A percentile compares a stretch with the other conserved stretches of the same genome.
Evolutionary conservation across 2,888 invertebrate genomes (phyloP).

Genomic region (Thyatira batis): DNA sequence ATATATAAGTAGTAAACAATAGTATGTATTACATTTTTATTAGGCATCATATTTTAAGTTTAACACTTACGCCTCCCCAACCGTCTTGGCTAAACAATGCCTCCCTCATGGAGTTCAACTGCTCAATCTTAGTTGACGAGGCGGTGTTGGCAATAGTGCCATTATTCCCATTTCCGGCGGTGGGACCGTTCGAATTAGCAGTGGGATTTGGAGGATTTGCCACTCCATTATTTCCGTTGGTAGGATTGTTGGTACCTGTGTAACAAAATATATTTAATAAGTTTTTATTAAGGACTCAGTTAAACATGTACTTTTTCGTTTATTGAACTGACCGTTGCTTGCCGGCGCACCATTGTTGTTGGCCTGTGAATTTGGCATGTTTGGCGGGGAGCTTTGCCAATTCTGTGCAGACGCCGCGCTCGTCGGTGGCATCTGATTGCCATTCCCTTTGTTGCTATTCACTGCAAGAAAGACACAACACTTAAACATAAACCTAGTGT

Average conservation of each 20-base stretch:
- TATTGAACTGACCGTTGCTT: slow-evolving; percentile 61
- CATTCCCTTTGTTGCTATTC: slow-evolving; percentile 77
- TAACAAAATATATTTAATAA: neutral
- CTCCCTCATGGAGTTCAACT: slow-evolving; percentile 94
- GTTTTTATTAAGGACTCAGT: neutral
- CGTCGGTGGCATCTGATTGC: slow-evolving; percentile 71
- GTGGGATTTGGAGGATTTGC: slow-evolving; percentile 71
- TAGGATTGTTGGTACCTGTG: slow-evolving; percentile 66
- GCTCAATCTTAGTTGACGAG: slow-evolving; percentile 91
- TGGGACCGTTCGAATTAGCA: slow-evolving; percentile 63
- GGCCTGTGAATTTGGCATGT: slow-evolving; percentile 75
- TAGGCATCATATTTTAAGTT: neutral
- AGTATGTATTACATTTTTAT: neutral
- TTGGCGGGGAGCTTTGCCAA: slow-evolving; percentile 73
- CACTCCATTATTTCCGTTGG: slow-evolving; percentile 68
- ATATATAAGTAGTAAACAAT: neutral
- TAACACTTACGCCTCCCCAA: slow-evolving; percentile 92
- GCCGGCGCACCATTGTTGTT: slow-evolving; percentile 76
- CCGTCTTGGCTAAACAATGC: slow-evolving; percentile 95
- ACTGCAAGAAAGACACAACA: slow-evolving; percentile 57
- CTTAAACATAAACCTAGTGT: slow-evolving; percentile 23
- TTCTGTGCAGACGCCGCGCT: slow-evolving; percentile 66
- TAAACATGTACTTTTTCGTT: slow-evolving; percentile 5
- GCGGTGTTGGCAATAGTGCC: slow-evolving; percentile 80
- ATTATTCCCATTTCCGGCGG: slow-evolving; percentile 66